Evolutionary conservation across 2,888 invertebrate genomes (phyloP).

Genomic region (Opisthograptis luteolata): DNA sequence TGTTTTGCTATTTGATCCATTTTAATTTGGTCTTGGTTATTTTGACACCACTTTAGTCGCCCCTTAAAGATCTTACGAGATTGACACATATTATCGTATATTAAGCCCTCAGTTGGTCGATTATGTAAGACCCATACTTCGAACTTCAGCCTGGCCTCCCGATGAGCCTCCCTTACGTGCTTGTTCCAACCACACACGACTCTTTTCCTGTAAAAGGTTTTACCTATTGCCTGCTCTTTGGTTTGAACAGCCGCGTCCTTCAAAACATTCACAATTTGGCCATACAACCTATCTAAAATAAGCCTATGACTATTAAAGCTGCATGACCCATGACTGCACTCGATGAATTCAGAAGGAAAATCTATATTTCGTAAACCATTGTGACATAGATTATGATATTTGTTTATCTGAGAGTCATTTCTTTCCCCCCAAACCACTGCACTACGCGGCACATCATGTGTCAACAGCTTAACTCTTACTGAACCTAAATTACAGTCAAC

Average conservation of each 20-base stretch:
- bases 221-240: background rate
- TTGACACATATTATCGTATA: background rate
- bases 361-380: background rate
- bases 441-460: background rate
- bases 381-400: background rate
- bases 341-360: background rate
- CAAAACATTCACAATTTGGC: background rate
- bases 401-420: background rate
- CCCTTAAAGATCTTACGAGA: background rate
- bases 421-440: background rate
- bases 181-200: background rate
- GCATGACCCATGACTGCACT: background rate
- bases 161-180: background rate
- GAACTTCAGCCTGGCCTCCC: background rate
- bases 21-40: too few relatives aligned
- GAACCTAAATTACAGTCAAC: background rate
- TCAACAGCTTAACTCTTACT: background rate
- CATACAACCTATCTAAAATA: background rate
- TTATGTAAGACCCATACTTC: background rate
- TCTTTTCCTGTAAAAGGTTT: background rate
- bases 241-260: background rate
- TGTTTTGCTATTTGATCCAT: background rate
- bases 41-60: slow-evolving; percentile 1
- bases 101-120: background rate
- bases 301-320: background rate